Conservation (phyloP, 2,797 vertebrate genomes). For the Sphenopsis melanotis region DNA sequence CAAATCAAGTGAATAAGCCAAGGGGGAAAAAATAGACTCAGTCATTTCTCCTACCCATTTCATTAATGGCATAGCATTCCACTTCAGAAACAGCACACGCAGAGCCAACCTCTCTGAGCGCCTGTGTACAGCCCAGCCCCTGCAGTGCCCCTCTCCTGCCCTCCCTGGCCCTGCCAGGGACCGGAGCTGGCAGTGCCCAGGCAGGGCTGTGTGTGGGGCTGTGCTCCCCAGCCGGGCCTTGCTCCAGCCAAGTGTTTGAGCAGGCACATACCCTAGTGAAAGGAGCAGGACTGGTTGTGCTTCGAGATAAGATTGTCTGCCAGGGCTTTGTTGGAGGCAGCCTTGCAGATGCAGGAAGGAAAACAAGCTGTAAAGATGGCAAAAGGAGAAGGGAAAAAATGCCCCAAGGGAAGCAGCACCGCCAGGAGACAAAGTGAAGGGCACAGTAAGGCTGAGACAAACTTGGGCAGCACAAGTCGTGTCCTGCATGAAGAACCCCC, state of each 20-base stretch:
- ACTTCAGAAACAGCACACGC: rapidly evolving
- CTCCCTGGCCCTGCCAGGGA: not conserved
- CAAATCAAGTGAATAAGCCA: not conserved
- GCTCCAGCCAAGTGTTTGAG: not conserved
- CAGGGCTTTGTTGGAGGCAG: constrained; percentile 37
- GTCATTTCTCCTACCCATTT: not conserved
- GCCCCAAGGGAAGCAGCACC: not conserved
- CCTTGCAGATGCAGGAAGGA: constrained; percentile 25
- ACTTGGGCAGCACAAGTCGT: not conserved
- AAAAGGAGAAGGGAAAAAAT: not conserved
- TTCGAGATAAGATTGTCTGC: constrained; percentile 47
- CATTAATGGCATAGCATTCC: not conserved
- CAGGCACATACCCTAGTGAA: not conserved
- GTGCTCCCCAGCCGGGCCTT: rapidly evolving
- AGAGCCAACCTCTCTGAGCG: rapidly evolving
- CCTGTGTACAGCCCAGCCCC: rapidly evolving
- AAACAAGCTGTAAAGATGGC: constrained; percentile 45
- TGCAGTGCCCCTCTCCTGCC: not conserved
- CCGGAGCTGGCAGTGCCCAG: rapidly evolving
- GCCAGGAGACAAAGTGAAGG: not conserved
- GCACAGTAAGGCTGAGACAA: not conserved
- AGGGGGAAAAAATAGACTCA: not conserved
- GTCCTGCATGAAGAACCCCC: not conserved
- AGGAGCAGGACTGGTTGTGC: constrained; percentile 8
- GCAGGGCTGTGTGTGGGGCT: rapidly evolving